Evolutionary conservation across 2,888 invertebrate species (phyloP).

Genomic region (Stratiomys singularior): DNA sequence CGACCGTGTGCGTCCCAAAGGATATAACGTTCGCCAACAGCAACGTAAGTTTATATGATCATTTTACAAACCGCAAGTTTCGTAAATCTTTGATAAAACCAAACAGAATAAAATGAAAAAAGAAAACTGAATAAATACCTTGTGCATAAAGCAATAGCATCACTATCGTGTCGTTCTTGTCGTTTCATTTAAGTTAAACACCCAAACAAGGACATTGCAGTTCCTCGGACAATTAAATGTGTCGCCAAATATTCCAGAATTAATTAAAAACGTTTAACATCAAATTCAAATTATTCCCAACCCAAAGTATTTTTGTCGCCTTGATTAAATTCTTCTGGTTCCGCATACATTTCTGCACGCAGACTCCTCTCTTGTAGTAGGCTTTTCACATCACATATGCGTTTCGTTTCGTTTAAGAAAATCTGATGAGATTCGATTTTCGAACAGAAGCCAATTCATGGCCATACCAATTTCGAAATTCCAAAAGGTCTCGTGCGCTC

Average conservation of each 20-base stretch:
- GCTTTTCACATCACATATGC: too few relatives aligned
- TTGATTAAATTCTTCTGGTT: conserved; percentile 9
- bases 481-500: conserved; percentile 16
- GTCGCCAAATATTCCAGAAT: conserved; percentile 13
- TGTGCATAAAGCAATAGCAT: background rate
- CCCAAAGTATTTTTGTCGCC: conserved; percentile 11
- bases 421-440: conserved; percentile 43
- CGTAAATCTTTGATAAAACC: background rate
- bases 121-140: conserved; percentile 2
- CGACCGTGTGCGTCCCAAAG: background rate
- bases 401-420: conserved; percentile 3
- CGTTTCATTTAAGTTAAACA: conserved; percentile 3
- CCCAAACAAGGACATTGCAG: conserved; percentile 10
- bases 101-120: background rate
- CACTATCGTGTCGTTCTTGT: too few relatives aligned
- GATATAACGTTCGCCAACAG: background rate
- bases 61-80: background rate
- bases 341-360: background rate
- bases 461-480: conserved; percentile 46
- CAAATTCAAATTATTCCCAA: conserved; percentile 30
- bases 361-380: background rate
- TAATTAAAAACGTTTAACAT: conserved; percentile 32
- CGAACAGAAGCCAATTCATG: conserved; percentile 39
- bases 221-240: background rate
- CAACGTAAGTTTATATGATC: background rate